Evolutionary conservation across 1,140 invertebrate species (phyloP).

Genomic region (Copidosoma floridanum): DNA sequence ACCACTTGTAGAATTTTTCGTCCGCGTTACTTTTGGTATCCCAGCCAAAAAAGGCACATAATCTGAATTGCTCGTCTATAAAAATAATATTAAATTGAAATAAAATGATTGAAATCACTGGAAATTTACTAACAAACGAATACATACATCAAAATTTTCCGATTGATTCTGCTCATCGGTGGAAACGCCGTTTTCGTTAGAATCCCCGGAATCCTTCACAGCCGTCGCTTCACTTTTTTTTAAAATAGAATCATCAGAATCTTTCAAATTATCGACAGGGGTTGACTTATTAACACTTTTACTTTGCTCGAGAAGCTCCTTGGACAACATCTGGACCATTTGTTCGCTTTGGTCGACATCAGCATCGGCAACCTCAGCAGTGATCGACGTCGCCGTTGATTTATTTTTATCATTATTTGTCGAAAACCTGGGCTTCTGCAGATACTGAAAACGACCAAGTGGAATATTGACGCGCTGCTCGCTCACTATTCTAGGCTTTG

Average conservation of each 20-base stretch:
- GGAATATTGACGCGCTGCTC: constrained; percentile 40
- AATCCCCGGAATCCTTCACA: background rate
- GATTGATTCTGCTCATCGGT: background rate
- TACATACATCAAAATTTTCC: constrained; percentile 5
- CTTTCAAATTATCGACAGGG: constrained; percentile 9
- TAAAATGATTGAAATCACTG: background rate
- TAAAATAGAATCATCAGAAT: constrained; percentile 20
- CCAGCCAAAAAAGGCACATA: constrained; percentile 38
- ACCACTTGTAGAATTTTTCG: constrained; percentile 2
- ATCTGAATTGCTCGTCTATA: constrained; percentile 26
- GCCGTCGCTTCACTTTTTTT: constrained; percentile 20
- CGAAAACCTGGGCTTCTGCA: background rate
- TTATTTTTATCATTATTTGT: background rate
- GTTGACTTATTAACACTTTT: constrained; percentile 37
- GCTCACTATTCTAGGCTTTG: constrained; percentile 41
- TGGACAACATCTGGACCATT: constrained; percentile 42
- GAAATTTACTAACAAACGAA: background rate
- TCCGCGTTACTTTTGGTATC: constrained; percentile 38
- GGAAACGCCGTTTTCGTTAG: background rate
- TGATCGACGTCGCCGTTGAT: background rate
- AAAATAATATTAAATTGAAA: constrained; percentile 9
- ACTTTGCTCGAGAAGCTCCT: constrained; percentile 49
- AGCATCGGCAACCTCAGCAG: background rate
- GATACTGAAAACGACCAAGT: constrained; percentile 29
- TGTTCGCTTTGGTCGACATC: constrained; percentile 25